Conservation (phyloP, 2,113 vertebrate genomes). For the Pseudorhombus dupliciocellatus region DNA sequence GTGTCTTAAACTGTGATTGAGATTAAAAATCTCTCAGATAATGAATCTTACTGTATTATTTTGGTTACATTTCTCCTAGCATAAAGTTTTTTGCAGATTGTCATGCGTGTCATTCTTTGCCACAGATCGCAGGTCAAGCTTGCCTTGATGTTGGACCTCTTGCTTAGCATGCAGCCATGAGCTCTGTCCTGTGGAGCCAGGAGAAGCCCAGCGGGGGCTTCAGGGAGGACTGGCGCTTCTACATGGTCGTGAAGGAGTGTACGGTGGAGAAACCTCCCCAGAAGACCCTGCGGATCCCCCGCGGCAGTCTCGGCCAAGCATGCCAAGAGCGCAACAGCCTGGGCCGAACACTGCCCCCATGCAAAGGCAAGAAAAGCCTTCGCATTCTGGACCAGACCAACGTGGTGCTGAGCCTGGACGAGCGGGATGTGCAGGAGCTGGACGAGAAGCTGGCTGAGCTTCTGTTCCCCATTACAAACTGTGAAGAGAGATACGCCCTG, state of each 20-base stretch:
- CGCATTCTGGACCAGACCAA: conserved; percentile 95
- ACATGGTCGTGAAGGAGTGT: conserved; percentile 93
- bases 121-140: conserved; percentile 62
- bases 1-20: too few species aligned
- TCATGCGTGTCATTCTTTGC: conserved; percentile 2
- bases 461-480: conserved; percentile 96
- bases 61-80: background rate
- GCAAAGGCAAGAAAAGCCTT: conserved; percentile 94
- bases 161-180: conserved; percentile 87
- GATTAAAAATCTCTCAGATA: too few species aligned
- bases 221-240: conserved; percentile 94
- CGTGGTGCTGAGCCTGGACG: conserved; percentile 89
- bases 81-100: background rate
- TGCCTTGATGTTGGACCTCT: conserved; percentile 65
- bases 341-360: conserved; percentile 87
- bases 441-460: conserved; percentile 93
- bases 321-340: conserved; percentile 91
- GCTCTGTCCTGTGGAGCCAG: conserved; percentile 94
- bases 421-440: conserved; percentile 92
- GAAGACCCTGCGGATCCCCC: conserved; percentile 91
- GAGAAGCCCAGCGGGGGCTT: conserved; percentile 91
- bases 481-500: conserved; percentile 92
- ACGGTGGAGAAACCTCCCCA: conserved; percentile 92
- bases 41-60: too few species aligned
- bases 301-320: conserved; percentile 93